Evolutionary conservation across 2,888 invertebrate species (phyloP).

Genomic region (Drosophila borborema): DNA sequence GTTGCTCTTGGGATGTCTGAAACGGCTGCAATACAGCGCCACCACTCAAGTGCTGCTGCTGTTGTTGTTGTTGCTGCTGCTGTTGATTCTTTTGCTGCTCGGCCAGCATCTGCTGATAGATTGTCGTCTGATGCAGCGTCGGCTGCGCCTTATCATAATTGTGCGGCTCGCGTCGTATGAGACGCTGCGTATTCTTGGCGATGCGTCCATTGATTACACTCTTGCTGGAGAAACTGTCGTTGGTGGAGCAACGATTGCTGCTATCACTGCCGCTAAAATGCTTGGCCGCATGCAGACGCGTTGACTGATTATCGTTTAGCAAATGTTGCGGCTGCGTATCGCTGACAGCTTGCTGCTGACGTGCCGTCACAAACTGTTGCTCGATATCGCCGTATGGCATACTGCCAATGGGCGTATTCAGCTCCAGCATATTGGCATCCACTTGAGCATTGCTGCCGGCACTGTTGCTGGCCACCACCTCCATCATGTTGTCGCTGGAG

Average conservation of each 20-base stretch:
- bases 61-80: conserved; percentile 52
- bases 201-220: conserved; percentile 84
- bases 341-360: conserved; percentile 63
- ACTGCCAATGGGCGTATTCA: conserved; percentile 80
- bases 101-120: conserved; percentile 85
- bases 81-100: conserved; percentile 82
- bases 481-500: conserved; percentile 79
- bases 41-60: conserved; percentile 66
- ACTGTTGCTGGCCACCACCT: conserved; percentile 57
- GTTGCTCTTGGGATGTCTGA: conserved; percentile 74
- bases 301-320: conserved; percentile 29
- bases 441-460: conserved; percentile 52
- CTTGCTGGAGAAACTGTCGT: conserved; percentile 68
- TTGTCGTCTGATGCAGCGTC: conserved; percentile 85
- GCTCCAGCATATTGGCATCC: conserved; percentile 83
- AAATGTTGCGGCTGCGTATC: conserved; percentile 47
- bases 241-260: conserved; percentile 33
- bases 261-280: conserved; percentile 64
- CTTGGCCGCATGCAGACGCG: conserved; percentile 57
- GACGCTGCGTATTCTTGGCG: conserved; percentile 81
- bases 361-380: conserved; percentile 73
- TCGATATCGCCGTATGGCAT: conserved; percentile 80
- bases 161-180: conserved; percentile 84
- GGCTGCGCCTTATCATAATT: conserved; percentile 85
- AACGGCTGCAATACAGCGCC: conserved; percentile 66